Evolutionary conservation across 2,113 vertebrate species (phyloP).

Genomic region (Callithrix jacchus): DNA sequence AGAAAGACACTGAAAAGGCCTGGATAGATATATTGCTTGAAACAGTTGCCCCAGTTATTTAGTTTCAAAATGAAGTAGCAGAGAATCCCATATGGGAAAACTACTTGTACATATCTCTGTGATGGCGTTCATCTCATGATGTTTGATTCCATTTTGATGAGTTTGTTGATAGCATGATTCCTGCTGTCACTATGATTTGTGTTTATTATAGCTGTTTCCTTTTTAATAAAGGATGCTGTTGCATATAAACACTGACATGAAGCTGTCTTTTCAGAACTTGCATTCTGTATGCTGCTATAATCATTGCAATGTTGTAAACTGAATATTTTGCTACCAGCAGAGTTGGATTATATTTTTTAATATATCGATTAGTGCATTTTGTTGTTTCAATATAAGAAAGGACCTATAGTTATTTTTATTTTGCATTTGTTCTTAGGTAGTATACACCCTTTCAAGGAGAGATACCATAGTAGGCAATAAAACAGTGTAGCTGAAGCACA

Average conservation of each 20-base stretch:
- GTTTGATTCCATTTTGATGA: slow-evolving; percentile 66
- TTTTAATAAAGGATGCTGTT: slow-evolving; percentile 68
- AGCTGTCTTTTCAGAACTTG: slow-evolving; percentile 63
- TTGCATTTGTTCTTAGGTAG: not conserved
- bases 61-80: slow-evolving; percentile 53
- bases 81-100: slow-evolving; percentile 59
- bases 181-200: slow-evolving; percentile 64
- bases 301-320: slow-evolving; percentile 34
- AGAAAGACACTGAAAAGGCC: not conserved
- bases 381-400: slow-evolving; percentile 26
- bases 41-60: slow-evolving; percentile 56
- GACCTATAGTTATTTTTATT: not conserved
- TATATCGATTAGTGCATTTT: slow-evolving; percentile 33
- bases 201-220: slow-evolving; percentile 66
- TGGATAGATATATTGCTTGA: slow-evolving; percentile 34
- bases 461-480: not conserved
- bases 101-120: not conserved
- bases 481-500: not conserved
- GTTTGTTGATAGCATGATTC: slow-evolving; percentile 55
- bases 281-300: not conserved
- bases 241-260: slow-evolving; percentile 57
- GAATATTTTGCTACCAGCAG: slow-evolving; percentile 34
- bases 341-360: slow-evolving; percentile 23
- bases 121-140: slow-evolving; percentile 57
- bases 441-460: not conserved